Percentiles rank a stretch among this genome's conserved stretches.
Evolutionary conservation across 2,888 invertebrate species (phyloP).

Genomic region (Sphaerophoria rueppellii): DNA sequence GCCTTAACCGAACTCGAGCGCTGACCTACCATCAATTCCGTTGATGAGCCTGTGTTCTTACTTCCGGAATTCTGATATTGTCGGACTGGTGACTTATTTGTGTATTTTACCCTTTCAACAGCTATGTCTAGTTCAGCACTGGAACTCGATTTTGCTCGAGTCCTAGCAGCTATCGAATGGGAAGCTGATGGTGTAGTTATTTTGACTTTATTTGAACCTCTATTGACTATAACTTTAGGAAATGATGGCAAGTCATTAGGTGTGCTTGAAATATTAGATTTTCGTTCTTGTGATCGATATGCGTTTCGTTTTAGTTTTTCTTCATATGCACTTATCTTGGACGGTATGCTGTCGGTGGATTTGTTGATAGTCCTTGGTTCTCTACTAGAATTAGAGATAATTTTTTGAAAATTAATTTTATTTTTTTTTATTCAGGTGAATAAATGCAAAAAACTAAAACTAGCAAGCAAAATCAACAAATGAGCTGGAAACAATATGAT

Average conservation of each 20-base stretch:
- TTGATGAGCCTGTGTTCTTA: slow-evolving; percentile 43
- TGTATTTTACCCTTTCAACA: slow-evolving; percentile 27
- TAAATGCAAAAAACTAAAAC: no score
- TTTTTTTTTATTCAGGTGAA: no score
- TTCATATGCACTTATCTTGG: slow-evolving; percentile 16
- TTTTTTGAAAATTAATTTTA: no score
- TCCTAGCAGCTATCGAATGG: background rate
- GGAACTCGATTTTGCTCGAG: slow-evolving; percentile 14
- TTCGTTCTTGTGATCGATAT: slow-evolving; percentile 49
- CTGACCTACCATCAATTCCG: slow-evolving; percentile 38
- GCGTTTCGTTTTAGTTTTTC: slow-evolving; percentile 41
- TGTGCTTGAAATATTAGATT: slow-evolving; percentile 14
- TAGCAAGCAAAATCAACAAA: no score
- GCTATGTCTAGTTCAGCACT: background rate
- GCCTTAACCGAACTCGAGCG: slow-evolving; percentile 20
- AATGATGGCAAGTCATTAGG: slow-evolving; percentile 81
- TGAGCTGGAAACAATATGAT: no score
- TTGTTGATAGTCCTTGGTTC: slow-evolving; percentile 38
- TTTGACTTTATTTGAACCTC: slow-evolving; percentile 39
- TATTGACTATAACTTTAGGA: slow-evolving; percentile 44
- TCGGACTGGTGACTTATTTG: slow-evolving; percentile 14
- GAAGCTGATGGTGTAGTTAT: slow-evolving; percentile 35
- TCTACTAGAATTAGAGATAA: slow-evolving; percentile 11
- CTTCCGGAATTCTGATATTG: slow-evolving; percentile 10
- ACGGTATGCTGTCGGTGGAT: slow-evolving; percentile 39